A percentile compares a stretch with the other conserved stretches of the same genome.
phyloP scores from a whole-genome alignment of 2,113 vertebrate genomes.

The Pteronura brasiliensis region DNA sequence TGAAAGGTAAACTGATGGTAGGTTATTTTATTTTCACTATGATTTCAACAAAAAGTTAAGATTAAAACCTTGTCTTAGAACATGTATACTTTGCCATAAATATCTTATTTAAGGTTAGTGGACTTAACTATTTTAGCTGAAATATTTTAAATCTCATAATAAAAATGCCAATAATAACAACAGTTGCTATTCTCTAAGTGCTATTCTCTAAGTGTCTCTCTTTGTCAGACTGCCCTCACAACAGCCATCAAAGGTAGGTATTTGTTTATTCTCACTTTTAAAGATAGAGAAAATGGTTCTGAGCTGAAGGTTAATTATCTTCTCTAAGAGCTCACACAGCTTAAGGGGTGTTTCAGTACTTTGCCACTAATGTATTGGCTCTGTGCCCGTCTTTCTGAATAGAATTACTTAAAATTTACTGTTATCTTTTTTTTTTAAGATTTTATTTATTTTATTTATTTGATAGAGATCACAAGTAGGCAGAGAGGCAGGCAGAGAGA shows the following conservation, averaged over 20 bases:
- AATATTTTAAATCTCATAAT: slow-evolving; percentile 22
- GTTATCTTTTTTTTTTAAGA: neutral
- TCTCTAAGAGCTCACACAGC: neutral
- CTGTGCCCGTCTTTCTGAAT: neutral
- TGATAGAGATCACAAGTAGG: no score
- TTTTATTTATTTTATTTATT: no score
- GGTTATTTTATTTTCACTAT: slow-evolving; percentile 49
- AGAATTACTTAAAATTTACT: slow-evolving; percentile 18
- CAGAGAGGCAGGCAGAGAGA: no score
- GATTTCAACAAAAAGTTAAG: slow-evolving; percentile 26
- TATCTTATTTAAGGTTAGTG: neutral
- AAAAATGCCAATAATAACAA: neutral
- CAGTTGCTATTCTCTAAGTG: neutral
- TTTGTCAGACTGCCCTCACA: neutral
- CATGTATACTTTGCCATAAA: neutral
- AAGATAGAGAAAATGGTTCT: neutral
- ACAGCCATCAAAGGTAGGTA: neutral
- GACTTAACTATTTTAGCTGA: neutral
- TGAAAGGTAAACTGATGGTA: slow-evolving; percentile 36
- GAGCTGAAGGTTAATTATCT: neutral
- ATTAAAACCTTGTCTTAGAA: slow-evolving; percentile 27
- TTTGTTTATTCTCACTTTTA: slow-evolving; percentile 15
- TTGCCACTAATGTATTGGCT: neutral
- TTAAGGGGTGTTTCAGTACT: neutral
- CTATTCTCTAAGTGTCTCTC: neutral